Conservation (phyloP, 2,797 vertebrate genomes). For the Myripristis jacobus region DNA sequence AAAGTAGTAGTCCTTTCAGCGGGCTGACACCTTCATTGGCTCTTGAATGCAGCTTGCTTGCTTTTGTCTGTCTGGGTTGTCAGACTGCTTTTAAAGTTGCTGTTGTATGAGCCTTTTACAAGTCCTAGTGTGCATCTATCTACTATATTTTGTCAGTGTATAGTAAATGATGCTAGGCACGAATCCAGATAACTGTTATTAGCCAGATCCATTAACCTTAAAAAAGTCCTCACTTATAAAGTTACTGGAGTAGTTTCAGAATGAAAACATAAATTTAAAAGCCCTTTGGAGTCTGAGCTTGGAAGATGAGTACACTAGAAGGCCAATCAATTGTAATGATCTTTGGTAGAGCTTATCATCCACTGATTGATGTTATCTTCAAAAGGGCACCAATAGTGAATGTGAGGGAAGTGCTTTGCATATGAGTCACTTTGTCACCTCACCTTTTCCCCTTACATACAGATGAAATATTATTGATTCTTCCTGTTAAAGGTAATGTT, state of each 20-base stretch:
- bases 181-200: background rate
- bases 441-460: too few species aligned
- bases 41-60: too few species aligned
- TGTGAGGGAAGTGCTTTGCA: background rate
- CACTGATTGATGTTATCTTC: constrained; percentile 12
- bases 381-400: background rate
- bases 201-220: background rate
- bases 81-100: background rate
- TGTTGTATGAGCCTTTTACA: background rate
- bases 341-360: background rate
- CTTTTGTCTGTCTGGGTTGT: too few species aligned
- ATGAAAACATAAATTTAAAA: background rate
- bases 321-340: background rate
- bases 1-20: too few species aligned
- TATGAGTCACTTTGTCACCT: too few species aligned
- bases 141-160: too few species aligned
- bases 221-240: background rate
- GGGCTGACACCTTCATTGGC: too few species aligned
- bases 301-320: background rate
- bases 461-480: too few species aligned
- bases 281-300: background rate
- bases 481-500: too few species aligned
- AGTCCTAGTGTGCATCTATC: background rate
- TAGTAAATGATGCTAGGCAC: background rate
- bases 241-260: background rate